phyloP scores from a whole-genome alignment of 2,797 vertebrate genomes.

The Xenops minutus region DNA sequence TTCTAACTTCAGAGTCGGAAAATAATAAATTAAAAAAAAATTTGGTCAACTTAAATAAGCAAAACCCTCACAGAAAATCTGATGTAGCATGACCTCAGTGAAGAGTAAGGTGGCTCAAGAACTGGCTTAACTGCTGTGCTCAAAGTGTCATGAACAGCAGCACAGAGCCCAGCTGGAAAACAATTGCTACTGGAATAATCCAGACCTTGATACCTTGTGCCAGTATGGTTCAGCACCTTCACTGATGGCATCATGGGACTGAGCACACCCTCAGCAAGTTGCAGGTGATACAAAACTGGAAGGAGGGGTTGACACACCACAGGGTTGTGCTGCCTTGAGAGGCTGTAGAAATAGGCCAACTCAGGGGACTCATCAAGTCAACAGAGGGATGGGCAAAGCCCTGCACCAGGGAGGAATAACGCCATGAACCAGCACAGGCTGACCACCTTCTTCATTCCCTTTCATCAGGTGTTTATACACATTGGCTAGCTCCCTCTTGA shows the following conservation, averaged over 20 bases:
- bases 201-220: neutral
- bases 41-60: neutral
- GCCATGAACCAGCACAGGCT: accelerated
- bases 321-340: neutral
- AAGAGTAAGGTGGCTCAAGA: neutral
- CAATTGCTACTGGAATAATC: neutral
- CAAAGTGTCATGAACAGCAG: neutral
- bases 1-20: neutral
- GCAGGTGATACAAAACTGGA: neutral
- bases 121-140: neutral
- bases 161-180: neutral
- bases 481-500: neutral
- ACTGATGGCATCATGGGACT: neutral
- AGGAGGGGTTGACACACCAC: neutral
- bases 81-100: neutral
- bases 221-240: neutral
- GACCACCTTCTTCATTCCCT: neutral
- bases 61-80: neutral
- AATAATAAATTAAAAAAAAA: neutral
- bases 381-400: neutral
- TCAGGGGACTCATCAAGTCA: accelerated
- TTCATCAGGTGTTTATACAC: neutral
- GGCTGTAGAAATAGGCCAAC: neutral
- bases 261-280: neutral
- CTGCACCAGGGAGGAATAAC: neutral